Evolutionary conservation across 2,113 vertebrate genomes (phyloP).

Genomic region (Lucifuga dentata): DNA sequence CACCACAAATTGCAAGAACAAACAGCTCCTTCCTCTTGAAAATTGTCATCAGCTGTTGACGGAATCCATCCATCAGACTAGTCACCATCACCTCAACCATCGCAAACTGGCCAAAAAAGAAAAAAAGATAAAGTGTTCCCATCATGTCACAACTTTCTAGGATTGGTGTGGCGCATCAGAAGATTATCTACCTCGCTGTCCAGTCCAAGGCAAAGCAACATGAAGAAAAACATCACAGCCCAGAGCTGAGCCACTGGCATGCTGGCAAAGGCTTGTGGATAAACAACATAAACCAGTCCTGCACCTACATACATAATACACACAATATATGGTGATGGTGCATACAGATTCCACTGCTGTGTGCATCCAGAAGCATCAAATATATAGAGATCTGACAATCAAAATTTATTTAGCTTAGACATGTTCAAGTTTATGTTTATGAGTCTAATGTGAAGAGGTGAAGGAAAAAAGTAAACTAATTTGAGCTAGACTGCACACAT

Average conservation of each 20-base stretch:
- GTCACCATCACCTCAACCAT: conserved; percentile 87
- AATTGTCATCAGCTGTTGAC: conserved; percentile 50
- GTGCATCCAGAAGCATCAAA: too few relatives aligned
- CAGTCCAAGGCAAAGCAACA: conserved; percentile 83
- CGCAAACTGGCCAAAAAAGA: conserved; percentile 74
- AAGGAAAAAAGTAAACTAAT: too few relatives aligned
- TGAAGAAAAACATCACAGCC: conserved; percentile 84
- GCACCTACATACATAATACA: conserved; percentile 69
- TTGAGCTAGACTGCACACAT: too few relatives aligned
- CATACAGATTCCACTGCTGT: too few relatives aligned
- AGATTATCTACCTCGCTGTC: conserved; percentile 80
- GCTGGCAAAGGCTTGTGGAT: conserved; percentile 84
- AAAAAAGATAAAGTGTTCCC: not conserved
- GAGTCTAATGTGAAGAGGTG: too few relatives aligned
- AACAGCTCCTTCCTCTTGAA: conserved; percentile 81
- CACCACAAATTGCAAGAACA: conserved; percentile 72
- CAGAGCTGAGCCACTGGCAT: conserved; percentile 84
- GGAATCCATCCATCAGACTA: conserved; percentile 78
- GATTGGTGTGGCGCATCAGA: not conserved
- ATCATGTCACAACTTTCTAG: not conserved
- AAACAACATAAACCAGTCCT: conserved; percentile 82
- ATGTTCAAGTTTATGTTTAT: too few relatives aligned
- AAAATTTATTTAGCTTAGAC: too few relatives aligned
- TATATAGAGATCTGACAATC: too few relatives aligned
- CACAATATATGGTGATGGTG: too few relatives aligned